Evolutionary conservation across 2,888 invertebrate species (phyloP), one percentile per base, ranked within the genome.

Genomic region (Caenorhabditis uteleia): DNA sequence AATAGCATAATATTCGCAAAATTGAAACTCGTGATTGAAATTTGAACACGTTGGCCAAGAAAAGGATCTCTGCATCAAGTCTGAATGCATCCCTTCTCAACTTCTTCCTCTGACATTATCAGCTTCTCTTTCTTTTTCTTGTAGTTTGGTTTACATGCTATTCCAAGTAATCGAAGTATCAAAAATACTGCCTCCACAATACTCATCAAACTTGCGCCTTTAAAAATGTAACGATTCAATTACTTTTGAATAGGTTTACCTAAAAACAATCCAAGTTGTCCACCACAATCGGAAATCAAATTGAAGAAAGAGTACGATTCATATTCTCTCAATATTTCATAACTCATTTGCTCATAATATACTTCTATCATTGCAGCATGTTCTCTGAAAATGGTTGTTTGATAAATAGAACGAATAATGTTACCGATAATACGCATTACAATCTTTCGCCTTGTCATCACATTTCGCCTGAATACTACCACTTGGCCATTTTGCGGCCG

Each of bases 271-370:
- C 80, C 82, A 5, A 77, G 77, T 51, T 82, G 82, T 4, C 82
- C 82, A 40, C 82, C 82, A 56, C 79, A 74, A 45, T 82, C 72
- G 3, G 68, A 80, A 33, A 80, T 70, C 36, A 82, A 58, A 47
- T 82, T 82, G 48, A 81, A 82, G 33, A 75, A 62, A 50, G 77
- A 67, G 44, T 82, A 82, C 14, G 80, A 71, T 50, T 79, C 79
- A 5, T 74, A 70, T 49, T 82, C 82, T 14, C 73, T 66, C 29
- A 82, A 39, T 25, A 75, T 68, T 62, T 82, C 82, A 49, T 77
- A 82, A 54, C 75, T 78, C 81, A 82, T 79, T 54, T 82, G 80
- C 43, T 82, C 82, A 54, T 82, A 82, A 61, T 80, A 82, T 26
- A 82, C 76, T 66, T 82, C 82, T 16, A 82, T 59, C 79, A 82